Evolutionary conservation across 2,888 invertebrate genomes (phyloP).

Genomic region (Leptinotarsa peninsularis): DNA sequence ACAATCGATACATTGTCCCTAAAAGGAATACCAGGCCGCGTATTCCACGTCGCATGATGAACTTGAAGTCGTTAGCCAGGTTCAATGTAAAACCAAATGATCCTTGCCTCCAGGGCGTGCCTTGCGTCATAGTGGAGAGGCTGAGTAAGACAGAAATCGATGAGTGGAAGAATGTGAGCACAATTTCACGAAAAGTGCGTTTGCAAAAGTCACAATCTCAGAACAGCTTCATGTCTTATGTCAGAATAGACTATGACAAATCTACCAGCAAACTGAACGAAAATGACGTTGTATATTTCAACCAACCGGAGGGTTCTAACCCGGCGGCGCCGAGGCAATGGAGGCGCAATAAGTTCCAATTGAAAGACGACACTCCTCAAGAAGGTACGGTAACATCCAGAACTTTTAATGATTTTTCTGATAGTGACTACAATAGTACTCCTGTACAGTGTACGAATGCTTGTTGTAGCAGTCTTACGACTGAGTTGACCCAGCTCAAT

Average conservation of each 20-base stretch:
- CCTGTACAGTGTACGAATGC: constrained; percentile 29
- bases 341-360: constrained; percentile 25
- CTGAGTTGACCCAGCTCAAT: constrained; percentile 23
- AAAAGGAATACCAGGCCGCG: background rate
- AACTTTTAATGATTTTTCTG: constrained; percentile 23
- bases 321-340: constrained; percentile 11
- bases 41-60: constrained; percentile 29
- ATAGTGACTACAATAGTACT: constrained; percentile 23
- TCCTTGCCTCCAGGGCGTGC: constrained; percentile 32
- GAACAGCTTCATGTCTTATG: constrained; percentile 21
- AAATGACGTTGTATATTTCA: constrained; percentile 26
- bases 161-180: constrained; percentile 31
- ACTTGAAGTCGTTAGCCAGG: constrained; percentile 23
- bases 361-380: constrained; percentile 4
- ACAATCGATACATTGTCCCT: background rate
- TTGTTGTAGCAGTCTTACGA: constrained; percentile 26
- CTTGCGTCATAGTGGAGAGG: constrained; percentile 35
- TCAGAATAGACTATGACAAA: constrained; percentile 46
- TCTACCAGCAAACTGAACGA: constrained; percentile 30
- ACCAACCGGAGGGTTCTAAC: background rate
- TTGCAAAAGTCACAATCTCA: constrained; percentile 17
- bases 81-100: constrained; percentile 31
- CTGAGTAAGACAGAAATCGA: constrained; percentile 38
- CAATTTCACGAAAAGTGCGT: constrained; percentile 23
- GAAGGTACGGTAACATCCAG: constrained; percentile 29